Base-by-base conservation (phyloP, 2,888 invertebrate species). In the Eudasyphora cyanicolor region DNA sequence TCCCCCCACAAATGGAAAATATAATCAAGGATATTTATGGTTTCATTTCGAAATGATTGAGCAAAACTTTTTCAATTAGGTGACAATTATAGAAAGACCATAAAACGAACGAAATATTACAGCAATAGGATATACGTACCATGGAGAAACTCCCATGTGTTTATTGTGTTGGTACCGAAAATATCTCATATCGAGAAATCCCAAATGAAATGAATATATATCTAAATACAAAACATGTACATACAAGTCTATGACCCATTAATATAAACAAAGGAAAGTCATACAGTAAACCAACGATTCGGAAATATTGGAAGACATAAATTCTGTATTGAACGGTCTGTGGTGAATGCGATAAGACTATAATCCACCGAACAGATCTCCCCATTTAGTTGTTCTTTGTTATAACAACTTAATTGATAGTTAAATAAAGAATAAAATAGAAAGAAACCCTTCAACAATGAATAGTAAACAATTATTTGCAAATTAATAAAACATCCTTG, bases 61-160 rank as follows among this genome's bases (percentile, higher is more conserved):
- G 45, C 5, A 67, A 75, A 82, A 82, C 71, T 82, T 82, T 82
- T 73, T 67, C 67, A 82, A 82, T 82, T 79, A 79, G 73, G 73
- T 76, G 32, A 82, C 57, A 76, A 79, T 73, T 79, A 32, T 67
- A 67, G 60, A 67, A 45, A 57, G 54, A 51, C 10, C 24, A 27
- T 14, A 38, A 64, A n/a, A 78, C 10, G 21, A 35, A 57, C n/a
- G n/a, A n/a, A n/a, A n/a, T n/a, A n/a, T n/a, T n/a, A n/a, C n/a
- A n/a, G n/a, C 4, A 69, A n/a, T n/a, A n/a, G 32, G 51, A 35
- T 24, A 27, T 27, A 27, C 4, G 45, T 57, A 57, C 24, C 21
- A 51, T 45, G 27, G 27, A 24, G 14, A 57, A 57, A 57, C 27
- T 57, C 27, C n/a, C n/a, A n/a, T n/a, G n/a, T n/a, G n/a, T n/a